Conservation (phyloP, 2,888 invertebrate genomes). For the Fissipunctia ypsillon region DNA sequence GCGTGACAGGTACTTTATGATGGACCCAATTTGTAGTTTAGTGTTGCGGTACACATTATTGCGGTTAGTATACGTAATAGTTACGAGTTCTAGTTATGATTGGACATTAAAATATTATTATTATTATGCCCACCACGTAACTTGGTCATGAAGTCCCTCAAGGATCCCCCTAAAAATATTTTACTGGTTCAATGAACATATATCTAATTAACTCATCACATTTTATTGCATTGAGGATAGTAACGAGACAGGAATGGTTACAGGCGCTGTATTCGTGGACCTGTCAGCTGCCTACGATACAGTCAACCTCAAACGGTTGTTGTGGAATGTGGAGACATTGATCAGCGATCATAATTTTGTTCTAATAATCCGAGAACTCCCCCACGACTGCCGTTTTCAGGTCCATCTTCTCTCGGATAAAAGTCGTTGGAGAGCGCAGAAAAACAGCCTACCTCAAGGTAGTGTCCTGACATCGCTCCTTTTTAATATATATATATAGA, state of each 20-base stretch:
- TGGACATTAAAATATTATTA: constrained; percentile 41
- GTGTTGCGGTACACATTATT: constrained; percentile 33
- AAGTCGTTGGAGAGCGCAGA: no score
- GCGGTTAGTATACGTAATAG: constrained; percentile 37
- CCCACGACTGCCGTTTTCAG: no score
- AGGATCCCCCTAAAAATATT: neutral
- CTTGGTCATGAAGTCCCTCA: constrained; percentile 1
- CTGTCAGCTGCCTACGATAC: neutral
- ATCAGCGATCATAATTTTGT: no score
- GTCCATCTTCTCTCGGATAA: no score
- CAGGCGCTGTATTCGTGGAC: neutral
- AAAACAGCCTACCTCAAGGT: no score
- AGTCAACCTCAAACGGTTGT: no score
- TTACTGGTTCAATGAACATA: neutral
- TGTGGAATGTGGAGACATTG: no score
- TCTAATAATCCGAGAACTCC: no score
- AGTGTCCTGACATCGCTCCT: no score
- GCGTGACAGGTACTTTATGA: constrained; percentile 71
- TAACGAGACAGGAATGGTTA: neutral
- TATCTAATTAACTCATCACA: neutral
- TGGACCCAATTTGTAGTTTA: constrained; percentile 66
- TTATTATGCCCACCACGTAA: constrained; percentile 2
- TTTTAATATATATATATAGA: no score
- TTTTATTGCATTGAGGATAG: no score
- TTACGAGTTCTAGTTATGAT: constrained; percentile 38